Evolutionary conservation across 2,797 vertebrate species (phyloP), one percentile per base, ranked within the genome.

Genomic region (Falco concolor): DNA sequence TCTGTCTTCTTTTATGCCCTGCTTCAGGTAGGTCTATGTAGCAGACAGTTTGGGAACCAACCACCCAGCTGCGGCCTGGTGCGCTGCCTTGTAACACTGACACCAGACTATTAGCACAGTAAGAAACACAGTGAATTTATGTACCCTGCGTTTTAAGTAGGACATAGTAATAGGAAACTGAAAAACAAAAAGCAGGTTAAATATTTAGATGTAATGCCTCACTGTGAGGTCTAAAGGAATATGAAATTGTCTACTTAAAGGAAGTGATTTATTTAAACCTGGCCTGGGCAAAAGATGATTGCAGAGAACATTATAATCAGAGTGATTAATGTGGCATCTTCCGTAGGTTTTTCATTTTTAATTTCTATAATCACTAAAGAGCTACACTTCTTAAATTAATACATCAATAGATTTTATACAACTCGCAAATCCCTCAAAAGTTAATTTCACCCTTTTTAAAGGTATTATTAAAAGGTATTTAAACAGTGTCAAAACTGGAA

Each of bases 401-500:
- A 94, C 89, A 95, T 80, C 82, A 95, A 92, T 74, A 94, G 74
- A 89, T 72, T 91, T 90, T 72, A 92, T 53, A 89, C 60, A 93
- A 89, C 60, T 76, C 7, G 27, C 90, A 96, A 93, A 96, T 90
- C 88, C 95, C 81, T 90, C 78, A 61, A n/a, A 95, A 94, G 92
- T 87, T 93, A 70, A 92, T 93, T 93, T 94, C 57, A 91, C 47
- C 34, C 72, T 83, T 93, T 93, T 90, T 75, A 44, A 44, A 44
- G 44, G 44, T 44, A 44, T 44, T 44, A 87, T 68, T 74, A 84
- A 85, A 94, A 91, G 57, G 13, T 85, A 82, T 69, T 84, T 90
- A 87, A 97, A 81, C 47, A 93, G 63, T 65, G 91, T 97, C 96
- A 97, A 97, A 97, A 96, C 56, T 78, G 70, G 95, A 96, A 96